Base-by-base conservation (phyloP, 2,888 invertebrate species). In the Patella pellucida region DNA sequence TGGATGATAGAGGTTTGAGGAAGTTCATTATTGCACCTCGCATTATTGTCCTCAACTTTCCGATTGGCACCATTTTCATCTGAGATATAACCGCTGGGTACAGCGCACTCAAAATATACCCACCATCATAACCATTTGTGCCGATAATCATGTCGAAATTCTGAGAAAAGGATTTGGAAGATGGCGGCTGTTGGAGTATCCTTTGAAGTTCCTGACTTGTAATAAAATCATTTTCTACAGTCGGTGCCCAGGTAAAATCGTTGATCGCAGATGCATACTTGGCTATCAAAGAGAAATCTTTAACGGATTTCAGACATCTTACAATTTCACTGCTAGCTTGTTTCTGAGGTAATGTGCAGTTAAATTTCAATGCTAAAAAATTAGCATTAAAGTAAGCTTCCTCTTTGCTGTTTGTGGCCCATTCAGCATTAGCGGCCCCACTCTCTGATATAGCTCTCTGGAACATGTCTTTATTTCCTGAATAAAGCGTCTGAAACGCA, bases 341-440 rank as follows among this genome's bases (percentile, higher is more conserved):
- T 31, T 31, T 31, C 31, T 31, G 31, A 0, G 31, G 31, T 0
- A 31, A 5, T 31, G 31, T 31, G 19, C 62, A 62, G 23, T 62
- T 12, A 62, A 62, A 62, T 19, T 62, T 62, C 23, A 19, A n/a
- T 19, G 62, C 19, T n/a, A 62, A 62, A 19, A 19, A 19, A 9
- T 62, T 62, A 19, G 62, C 62, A 62, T 62, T 62, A 3, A 19
- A 2, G 12, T 19, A 62, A 12, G 62, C 62, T 11, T 19, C 62
- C 23, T n/a, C n/a, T 19, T n/a, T 7, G 2, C 19, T 41, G 67
- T 31, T 52, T 23, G 67, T 52, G 14, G 96, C 97, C 97, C 97
- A 98, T 0, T 97, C 96, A 9, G 95, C 95, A 0, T 96, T 96
- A 2, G 97, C 95, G 1, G 81, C 72, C 5, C 84, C 84, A 54